A percentile compares a stretch with the other conserved stretches of the same genome.
Evolutionary conservation across 1,140 invertebrate genomes (phyloP).

Genomic region (Rhopalosiphum padi): DNA sequence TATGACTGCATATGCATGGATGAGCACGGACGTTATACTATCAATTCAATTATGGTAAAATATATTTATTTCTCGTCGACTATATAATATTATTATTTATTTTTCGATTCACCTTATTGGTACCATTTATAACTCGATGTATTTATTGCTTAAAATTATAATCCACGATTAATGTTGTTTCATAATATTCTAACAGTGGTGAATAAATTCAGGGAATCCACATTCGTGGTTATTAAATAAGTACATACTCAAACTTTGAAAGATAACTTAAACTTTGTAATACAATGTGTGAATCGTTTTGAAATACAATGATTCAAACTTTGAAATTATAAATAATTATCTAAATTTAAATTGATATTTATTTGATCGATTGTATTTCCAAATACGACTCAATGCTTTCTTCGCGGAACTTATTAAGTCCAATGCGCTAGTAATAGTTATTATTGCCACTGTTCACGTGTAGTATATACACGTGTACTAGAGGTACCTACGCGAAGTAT

Average conservation of each 20-base stretch:
- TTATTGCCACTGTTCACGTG: neutral
- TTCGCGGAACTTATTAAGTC: neutral
- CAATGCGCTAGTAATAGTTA: neutral
- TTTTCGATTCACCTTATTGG: neutral
- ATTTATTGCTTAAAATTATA: neutral
- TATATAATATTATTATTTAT: neutral
- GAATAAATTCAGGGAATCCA: neutral
- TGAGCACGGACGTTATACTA: neutral
- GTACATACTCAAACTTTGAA: neutral
- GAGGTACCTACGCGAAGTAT: neutral
- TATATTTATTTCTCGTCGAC: neutral
- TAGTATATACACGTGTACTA: neutral
- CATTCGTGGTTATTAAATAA: neutral
- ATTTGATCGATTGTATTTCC: neutral
- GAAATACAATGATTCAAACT: neutral
- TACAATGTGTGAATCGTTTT: neutral
- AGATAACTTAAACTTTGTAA: neutral
- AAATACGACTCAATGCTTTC: neutral
- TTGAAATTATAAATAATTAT: neutral
- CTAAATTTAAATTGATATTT: neutral
- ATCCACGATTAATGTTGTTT: neutral
- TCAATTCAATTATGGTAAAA: neutral
- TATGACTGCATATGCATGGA: neutral
- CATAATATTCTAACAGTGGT: neutral
- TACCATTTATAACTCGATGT: neutral